Base-by-base conservation (phyloP, 2,888 invertebrate species). In the Drosophila anomalipes region DNA sequence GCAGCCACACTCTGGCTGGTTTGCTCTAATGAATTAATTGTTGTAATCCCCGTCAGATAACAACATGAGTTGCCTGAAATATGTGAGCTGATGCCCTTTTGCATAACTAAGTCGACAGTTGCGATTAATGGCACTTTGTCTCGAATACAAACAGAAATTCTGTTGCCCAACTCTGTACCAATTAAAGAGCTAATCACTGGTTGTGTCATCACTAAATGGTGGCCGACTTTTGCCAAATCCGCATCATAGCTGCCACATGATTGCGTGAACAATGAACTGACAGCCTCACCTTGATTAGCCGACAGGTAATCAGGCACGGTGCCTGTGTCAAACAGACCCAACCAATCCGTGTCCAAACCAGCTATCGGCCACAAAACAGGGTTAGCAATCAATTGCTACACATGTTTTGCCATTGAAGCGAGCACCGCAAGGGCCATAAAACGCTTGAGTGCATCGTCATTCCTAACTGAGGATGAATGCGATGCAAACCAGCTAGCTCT, bases 1-100 rank as follows among this genome's bases (percentile, higher is more conserved):
- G 26, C 16, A 47, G 22, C 16, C 47, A 47, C 47, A 16, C 14
- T 7, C 19, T 9, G n/a, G 26, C 19, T 51, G 58, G 59, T 66
- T 82, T 66, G 73, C 51, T 62, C 53, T 58, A 82, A 84, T 77
- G 74, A 89, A 89, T 85, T 89, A 82, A 89, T 87, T 82, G 82
- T 68, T 82, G 65, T 82, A 77, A 77, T 82, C 74, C 80, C 70
- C 60, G 74, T 63, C 72, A 79, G 81, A 79, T 89, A 86, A 89
- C 76, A 83, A 61, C 77, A 74, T 70, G 72, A 89, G 69, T 72
- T 64, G 86, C 54, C 69, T 58, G 49, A 49, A 77, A 86, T 85
- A 75, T 74, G 70, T 71, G 82, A 59, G 32, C 53, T 56, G 51
- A 4, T 19, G 63, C 35, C 52, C 22, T 57, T 61, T 28, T 30